Percentiles rank a stretch among this genome's conserved stretches.
phyloP scores from a whole-genome alignment of 30 jellyfish, hydroid and myxozoan genomes.

The Chrysaora quinquecirrha region DNA sequence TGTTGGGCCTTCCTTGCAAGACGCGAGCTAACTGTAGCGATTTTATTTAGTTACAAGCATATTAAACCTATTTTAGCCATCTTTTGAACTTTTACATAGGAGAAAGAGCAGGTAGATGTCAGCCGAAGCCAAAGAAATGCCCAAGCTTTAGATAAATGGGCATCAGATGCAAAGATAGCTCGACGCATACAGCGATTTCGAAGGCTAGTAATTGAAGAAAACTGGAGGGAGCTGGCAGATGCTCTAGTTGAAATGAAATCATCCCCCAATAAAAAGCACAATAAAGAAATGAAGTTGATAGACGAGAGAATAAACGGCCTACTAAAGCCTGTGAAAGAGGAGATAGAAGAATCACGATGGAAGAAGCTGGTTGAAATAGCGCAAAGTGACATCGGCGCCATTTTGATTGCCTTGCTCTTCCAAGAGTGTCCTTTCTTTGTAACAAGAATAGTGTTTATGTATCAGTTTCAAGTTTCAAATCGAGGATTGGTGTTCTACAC shows the following conservation, averaged over 20 bases:
- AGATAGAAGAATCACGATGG: not conserved
- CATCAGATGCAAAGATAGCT: not conserved
- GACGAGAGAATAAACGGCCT: not conserved
- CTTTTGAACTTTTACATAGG: not conserved
- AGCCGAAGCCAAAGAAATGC: conserved; percentile 10
- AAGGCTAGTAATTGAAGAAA: conserved; percentile 28
- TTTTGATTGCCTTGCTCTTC: conserved; percentile 58
- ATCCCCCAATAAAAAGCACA: not conserved
- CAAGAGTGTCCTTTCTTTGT: conserved; percentile 88
- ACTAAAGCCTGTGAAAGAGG: conserved; percentile 2
- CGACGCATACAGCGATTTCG: conserved; percentile 10
- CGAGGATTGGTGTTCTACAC: conserved; percentile 58
- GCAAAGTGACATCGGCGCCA: conserved; percentile 76
- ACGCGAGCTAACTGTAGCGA: too few species aligned
- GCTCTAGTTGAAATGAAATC: conserved; percentile 20
- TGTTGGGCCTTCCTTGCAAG: too few species aligned
- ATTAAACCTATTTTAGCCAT: too few species aligned
- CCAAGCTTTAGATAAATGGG: conserved; percentile 27
- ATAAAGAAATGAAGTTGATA: not conserved
- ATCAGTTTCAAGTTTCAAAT: conserved; percentile 33
- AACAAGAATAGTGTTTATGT: conserved; percentile 56
- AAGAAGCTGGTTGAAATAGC: conserved; percentile 34
- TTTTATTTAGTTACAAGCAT: too few species aligned
- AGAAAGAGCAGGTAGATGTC: not conserved
- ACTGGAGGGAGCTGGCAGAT: conserved; percentile 56